phyloP scores from a whole-genome alignment of 2,888 invertebrate genomes.

The Perithous albicinctus region DNA sequence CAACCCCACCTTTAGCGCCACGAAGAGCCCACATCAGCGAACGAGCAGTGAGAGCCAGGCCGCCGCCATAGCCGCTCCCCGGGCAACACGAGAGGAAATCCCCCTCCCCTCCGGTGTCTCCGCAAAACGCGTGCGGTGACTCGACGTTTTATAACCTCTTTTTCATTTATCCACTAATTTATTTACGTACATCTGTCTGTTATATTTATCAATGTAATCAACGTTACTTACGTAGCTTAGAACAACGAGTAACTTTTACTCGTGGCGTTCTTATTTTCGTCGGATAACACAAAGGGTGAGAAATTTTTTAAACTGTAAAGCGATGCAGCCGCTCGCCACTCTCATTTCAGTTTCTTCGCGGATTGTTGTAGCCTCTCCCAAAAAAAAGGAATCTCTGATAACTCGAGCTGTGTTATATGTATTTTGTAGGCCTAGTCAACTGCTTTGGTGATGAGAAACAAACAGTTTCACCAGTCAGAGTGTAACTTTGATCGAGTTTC shows the following conservation, averaged over 20 bases:
- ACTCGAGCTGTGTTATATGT: not conserved
- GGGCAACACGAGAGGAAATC: constrained; percentile 72
- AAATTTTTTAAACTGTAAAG: constrained; percentile 2
- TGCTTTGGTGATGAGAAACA: not conserved
- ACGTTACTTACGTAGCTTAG: not conserved
- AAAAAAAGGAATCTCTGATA: not conserved
- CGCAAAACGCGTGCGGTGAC: constrained; percentile 66
- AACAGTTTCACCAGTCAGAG: not conserved
- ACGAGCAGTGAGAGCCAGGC: constrained; percentile 84
- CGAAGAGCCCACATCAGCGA: constrained; percentile 69
- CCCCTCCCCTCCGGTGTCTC: constrained; percentile 48
- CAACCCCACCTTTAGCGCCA: constrained; percentile 66
- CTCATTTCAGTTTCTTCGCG: constrained; percentile 11
- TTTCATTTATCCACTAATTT: not conserved
- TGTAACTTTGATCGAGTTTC: not conserved
- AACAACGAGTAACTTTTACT: not conserved
- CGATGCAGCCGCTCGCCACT: constrained; percentile 3
- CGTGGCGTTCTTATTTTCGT: not conserved
- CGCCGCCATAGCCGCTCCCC: constrained; percentile 85
- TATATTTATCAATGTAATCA: not conserved
- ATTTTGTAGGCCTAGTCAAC: not conserved
- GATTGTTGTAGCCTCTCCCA: not conserved
- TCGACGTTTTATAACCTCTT: constrained; percentile 67
- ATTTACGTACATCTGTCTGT: not conserved
- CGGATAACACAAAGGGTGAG: not conserved